Evolutionary conservation across 2,113 vertebrate genomes (phyloP).

Genomic region (Hymenochirus boettgeri): DNA sequence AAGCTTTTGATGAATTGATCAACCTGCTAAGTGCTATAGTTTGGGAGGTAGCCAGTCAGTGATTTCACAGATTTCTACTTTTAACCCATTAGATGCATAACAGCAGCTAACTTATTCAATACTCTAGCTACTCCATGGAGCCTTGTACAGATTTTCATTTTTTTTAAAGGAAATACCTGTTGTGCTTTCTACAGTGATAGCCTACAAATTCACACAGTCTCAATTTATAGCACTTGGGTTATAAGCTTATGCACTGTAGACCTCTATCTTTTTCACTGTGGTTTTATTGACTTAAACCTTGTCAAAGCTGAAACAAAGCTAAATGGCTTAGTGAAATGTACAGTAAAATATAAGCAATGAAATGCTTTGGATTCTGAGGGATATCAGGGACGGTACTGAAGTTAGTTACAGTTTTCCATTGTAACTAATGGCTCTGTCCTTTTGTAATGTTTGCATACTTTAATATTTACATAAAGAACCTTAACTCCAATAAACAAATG

Average conservation of each 20-base stretch:
- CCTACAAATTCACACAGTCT: conserved; percentile 7
- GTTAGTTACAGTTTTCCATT: background rate
- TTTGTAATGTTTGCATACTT: background rate
- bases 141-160: too few species aligned
- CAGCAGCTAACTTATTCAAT: background rate
- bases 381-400: background rate
- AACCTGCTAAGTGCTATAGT: conserved; percentile 12
- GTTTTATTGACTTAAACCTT: background rate
- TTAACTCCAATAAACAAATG: background rate
- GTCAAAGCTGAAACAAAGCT: background rate
- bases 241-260: background rate
- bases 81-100: background rate
- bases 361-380: conserved; percentile 3
- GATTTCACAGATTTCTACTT: background rate
- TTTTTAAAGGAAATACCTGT: background rate
- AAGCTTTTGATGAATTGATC: background rate
- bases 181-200: conserved; percentile 17
- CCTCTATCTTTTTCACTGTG: background rate
- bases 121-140: too few species aligned
- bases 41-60: conserved; percentile 24
- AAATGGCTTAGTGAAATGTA: background rate
- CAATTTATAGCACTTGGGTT: background rate
- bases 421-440: background rate
- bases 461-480: background rate
- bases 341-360: background rate